phyloP scores from a whole-genome alignment of 2,113 vertebrate genomes.

The Corythornis madagascariensis region DNA sequence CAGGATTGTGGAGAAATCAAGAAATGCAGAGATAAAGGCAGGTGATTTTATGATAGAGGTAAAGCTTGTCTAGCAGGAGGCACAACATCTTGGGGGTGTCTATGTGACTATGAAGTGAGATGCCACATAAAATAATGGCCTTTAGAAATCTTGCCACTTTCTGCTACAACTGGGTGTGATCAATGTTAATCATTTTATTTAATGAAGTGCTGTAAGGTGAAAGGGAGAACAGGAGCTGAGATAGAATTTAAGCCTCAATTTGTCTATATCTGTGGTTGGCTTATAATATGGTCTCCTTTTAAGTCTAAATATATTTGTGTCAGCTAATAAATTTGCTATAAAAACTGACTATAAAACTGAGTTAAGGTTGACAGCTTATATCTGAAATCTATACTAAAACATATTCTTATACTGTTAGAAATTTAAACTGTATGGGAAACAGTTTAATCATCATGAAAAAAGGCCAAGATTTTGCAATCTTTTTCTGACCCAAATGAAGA shows the following conservation, averaged over 20 bases:
- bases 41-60: neutral
- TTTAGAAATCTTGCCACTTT: slow-evolving; percentile 16
- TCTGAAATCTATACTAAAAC: slow-evolving; percentile 55
- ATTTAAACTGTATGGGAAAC: slow-evolving; percentile 27
- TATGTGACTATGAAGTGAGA: neutral
- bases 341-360: slow-evolving; percentile 22
- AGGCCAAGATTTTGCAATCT: neutral
- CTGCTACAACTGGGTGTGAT: slow-evolving; percentile 9
- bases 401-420: neutral
- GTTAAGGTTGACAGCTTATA: neutral
- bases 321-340: slow-evolving; percentile 52
- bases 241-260: slow-evolving; percentile 27
- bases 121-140: slow-evolving; percentile 1
- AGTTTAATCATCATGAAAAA: slow-evolving; percentile 4
- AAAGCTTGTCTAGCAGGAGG: neutral
- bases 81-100: neutral
- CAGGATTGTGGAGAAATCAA: neutral
- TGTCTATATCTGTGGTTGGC: slow-evolving; percentile 24
- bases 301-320: slow-evolving; percentile 33
- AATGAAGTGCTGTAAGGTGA: slow-evolving; percentile 25
- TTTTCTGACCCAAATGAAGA: neutral
- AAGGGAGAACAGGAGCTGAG: neutral
- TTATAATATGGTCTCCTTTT: slow-evolving; percentile 16
- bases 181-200: slow-evolving; percentile 39
- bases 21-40: neutral